These are phyloP conservation scores for Plebejus argus DNA, from an alignment of 2,888 invertebrate genomes.

Conservation along the genomic window DNA sequence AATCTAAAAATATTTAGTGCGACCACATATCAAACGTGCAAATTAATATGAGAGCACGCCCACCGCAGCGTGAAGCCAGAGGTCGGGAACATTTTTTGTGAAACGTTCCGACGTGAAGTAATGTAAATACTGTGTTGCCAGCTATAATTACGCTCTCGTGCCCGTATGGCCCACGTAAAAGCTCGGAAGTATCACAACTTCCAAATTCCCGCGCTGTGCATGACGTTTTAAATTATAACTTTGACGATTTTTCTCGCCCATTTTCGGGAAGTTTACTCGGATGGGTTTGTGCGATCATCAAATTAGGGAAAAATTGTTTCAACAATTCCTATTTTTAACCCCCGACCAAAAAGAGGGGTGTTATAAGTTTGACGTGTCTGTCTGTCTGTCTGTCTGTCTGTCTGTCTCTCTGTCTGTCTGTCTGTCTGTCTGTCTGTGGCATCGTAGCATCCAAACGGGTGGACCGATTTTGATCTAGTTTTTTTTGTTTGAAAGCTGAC, in stretches of 20 bases:
- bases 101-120: conserved; percentile 49
- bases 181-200: conserved; percentile 35
- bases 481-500: no score
- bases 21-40: conserved; percentile 42
- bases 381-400: no score
- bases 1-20: conserved; percentile 43
- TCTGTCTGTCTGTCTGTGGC: no score
- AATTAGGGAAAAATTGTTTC: conserved; percentile 1
- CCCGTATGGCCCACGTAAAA: conserved; percentile 47
- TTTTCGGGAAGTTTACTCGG: conserved; percentile 8
- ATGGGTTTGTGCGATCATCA: conserved; percentile 14
- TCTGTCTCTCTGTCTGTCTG: no score
- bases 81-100: conserved; percentile 46
- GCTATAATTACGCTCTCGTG: conserved; percentile 61
- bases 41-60: conserved; percentile 43
- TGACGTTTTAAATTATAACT: conserved; percentile 32
- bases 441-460: no score
- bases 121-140: conserved; percentile 61
- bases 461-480: no score
- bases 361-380: no score
- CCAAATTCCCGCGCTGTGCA: conserved; percentile 30
- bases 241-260: conserved; percentile 25
- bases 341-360: no score
- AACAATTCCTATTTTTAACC: neutral
- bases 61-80: conserved; percentile 44